These are phyloP conservation scores for Epinephelus malabaricus DNA, from an alignment of 2,797 vertebrate species.

Conservation along the genomic window DNA sequence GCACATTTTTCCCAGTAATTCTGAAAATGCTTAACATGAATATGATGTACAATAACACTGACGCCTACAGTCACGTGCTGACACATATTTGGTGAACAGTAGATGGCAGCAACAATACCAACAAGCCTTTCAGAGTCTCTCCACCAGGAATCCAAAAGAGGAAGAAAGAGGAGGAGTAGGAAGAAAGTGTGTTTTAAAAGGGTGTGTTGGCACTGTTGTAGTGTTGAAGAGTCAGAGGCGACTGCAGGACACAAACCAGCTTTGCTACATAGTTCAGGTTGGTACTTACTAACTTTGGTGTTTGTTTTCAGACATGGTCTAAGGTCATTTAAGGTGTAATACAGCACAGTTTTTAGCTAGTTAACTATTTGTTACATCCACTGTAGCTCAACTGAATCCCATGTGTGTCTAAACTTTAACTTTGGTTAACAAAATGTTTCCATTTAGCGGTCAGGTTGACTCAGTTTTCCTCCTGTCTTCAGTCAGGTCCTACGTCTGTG, in stretches of 20 bases:
- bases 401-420: too few species aligned
- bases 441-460: not conserved
- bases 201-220: constrained; percentile 38
- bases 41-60: not conserved
- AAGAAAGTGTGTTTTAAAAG: constrained; percentile 29
- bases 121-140: not conserved
- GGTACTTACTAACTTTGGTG: constrained; percentile 1
- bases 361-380: not conserved
- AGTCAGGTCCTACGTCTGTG: constrained; percentile 1
- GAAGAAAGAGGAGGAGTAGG: constrained; percentile 42
- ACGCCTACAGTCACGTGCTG: not conserved
- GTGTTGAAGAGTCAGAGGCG: not conserved
- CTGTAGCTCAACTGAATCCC: too few species aligned
- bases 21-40: not conserved
- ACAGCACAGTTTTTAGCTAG: not conserved
- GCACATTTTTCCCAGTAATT: not conserved
- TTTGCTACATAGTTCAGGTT: constrained; percentile 30
- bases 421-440: not conserved
- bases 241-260: constrained; percentile 1
- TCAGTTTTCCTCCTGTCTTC: not conserved
- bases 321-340: not conserved
- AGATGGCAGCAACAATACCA: constrained; percentile 51
- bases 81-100: constrained; percentile 5
- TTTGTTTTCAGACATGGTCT: not conserved
- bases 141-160: constrained; percentile 18